Percentiles rank a stretch among this genome's conserved stretches.
phyloP scores from a whole-genome alignment of 2,113 vertebrate species.

The Lutjanus erythropterus region DNA sequence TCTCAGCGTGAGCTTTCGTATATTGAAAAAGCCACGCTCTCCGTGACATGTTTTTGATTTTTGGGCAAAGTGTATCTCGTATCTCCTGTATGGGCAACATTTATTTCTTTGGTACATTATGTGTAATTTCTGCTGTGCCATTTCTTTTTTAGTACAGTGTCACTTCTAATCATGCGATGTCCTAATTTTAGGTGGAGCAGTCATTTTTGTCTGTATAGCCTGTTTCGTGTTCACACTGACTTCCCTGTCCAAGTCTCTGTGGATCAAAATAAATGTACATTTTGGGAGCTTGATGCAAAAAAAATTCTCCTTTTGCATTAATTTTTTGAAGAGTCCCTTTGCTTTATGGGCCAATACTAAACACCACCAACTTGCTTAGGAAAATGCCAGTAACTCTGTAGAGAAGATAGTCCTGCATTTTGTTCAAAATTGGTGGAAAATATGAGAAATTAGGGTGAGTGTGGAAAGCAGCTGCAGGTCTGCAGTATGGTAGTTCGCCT shows the following conservation, averaged over 20 bases:
- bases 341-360: not conserved
- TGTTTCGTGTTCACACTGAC: not conserved
- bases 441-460: not conserved
- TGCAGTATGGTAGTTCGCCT: not conserved
- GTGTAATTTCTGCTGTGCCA: not conserved
- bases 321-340: not conserved
- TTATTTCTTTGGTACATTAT: not conserved
- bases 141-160: too few relatives aligned
- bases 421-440: not conserved
- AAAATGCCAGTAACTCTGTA: not conserved
- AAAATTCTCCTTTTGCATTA: not conserved
- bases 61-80: too few relatives aligned
- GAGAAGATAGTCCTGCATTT: not conserved
- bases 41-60: not conserved
- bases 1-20: not conserved
- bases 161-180: not conserved
- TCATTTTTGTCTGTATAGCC: not conserved
- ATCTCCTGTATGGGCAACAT: not conserved
- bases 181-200: not conserved
- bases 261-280: not conserved
- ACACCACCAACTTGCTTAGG: too few relatives aligned
- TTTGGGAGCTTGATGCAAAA: not conserved
- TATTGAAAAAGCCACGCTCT: not conserved
- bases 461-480: conserved; percentile 2
- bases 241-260: too few relatives aligned